These are phyloP conservation scores for Panonychus citri DNA, from an alignment of 1,140 invertebrate genomes.

Conservation along the genomic window DNA sequence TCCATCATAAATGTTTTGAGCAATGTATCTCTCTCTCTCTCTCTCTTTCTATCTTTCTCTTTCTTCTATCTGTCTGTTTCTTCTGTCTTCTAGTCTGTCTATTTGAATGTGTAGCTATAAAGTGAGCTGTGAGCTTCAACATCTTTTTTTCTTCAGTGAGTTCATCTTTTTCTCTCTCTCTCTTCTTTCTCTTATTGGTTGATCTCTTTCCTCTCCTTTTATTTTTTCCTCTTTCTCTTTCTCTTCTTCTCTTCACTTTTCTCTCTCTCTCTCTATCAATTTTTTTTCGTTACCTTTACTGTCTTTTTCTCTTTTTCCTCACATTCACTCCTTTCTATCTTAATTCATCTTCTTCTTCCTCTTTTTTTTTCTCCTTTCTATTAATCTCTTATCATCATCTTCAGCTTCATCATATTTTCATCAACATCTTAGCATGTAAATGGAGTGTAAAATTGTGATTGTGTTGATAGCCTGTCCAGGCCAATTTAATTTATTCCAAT, in stretches of 20 bases:
- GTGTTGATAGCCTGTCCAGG: no score
- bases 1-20: no score
- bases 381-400: not conserved
- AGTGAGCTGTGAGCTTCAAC: not conserved
- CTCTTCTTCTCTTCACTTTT: not conserved
- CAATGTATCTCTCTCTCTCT: no score
- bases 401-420: no score
- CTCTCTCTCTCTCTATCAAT: not conserved
- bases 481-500: no score
- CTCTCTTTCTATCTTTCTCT: no score
- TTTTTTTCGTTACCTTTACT: not conserved
- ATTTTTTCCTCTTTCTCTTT: not conserved
- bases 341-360: not conserved
- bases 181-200: not conserved
- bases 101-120: not conserved
- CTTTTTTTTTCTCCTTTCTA: not conserved
- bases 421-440: no score
- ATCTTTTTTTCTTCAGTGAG: not conserved
- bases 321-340: not conserved
- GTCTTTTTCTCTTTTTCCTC: not conserved
- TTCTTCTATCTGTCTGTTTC: no score
- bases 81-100: no score
- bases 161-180: not conserved
- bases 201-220: not conserved
- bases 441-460: no score